Evolutionary conservation across 2,113 vertebrate species (phyloP).

Genomic region (Carlito syrichta): DNA sequence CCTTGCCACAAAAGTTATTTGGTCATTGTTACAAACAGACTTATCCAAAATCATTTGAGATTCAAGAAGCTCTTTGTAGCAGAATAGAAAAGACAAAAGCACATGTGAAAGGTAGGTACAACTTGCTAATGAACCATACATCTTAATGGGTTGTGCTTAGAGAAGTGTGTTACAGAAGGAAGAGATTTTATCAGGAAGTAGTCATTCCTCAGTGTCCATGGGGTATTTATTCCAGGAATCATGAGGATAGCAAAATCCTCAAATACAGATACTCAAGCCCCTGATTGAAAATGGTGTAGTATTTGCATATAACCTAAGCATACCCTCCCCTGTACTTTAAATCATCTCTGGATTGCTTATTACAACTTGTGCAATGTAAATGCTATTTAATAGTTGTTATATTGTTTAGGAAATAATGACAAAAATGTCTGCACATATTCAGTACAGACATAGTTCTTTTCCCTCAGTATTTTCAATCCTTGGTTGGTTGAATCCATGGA

Average conservation of each 20-base stretch:
- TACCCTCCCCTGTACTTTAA: background rate
- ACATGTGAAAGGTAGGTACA: too few relatives aligned
- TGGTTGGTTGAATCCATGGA: background rate
- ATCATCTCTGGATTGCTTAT: background rate
- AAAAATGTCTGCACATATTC: background rate
- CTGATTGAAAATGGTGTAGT: background rate
- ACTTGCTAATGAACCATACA: background rate
- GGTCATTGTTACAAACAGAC: background rate
- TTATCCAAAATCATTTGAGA: background rate
- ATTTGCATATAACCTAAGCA: background rate
- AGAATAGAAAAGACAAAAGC: background rate
- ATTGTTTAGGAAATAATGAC: background rate
- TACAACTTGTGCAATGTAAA: background rate
- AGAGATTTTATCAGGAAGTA: background rate
- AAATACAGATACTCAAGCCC: background rate
- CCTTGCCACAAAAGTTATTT: background rate
- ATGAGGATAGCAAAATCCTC: background rate
- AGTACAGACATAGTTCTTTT: background rate
- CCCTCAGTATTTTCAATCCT: background rate
- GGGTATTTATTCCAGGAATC: background rate
- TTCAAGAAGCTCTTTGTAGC: background rate
- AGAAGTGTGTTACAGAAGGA: background rate
- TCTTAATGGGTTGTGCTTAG: background rate
- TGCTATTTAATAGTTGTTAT: background rate
- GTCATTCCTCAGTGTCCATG: too few relatives aligned